Evolutionary conservation across 2,113 vertebrate genomes (phyloP).

Genomic region (Urocynchramus pylzowi): DNA sequence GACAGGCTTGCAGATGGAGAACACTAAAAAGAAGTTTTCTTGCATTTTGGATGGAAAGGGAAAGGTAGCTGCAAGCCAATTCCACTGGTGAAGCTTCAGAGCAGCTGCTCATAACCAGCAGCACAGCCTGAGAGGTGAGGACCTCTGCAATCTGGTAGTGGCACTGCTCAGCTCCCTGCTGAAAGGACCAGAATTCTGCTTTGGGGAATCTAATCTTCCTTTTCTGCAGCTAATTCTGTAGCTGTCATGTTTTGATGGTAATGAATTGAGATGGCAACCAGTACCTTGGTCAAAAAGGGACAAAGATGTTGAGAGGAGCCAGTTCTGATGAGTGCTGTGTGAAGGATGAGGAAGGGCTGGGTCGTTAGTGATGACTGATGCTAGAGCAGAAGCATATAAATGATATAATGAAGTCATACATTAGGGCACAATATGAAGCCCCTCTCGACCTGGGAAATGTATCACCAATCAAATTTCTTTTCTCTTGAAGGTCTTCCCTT

Average conservation of each 20-base stretch:
- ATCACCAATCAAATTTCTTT: slow-evolving; percentile 40
- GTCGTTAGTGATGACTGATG: slow-evolving; percentile 59
- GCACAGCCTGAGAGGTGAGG: neutral
- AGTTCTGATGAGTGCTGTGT: neutral
- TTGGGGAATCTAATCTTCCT: neutral
- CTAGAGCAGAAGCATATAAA: slow-evolving; percentile 25
- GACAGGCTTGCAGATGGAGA: neutral
- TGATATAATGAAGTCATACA: slow-evolving; percentile 42
- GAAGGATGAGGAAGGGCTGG: slow-evolving; percentile 26
- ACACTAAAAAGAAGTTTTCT: neutral
- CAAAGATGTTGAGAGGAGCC: slow-evolving; percentile 14
- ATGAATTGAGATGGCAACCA: slow-evolving; percentile 16
- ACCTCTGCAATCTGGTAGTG: neutral
- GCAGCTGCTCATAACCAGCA: neutral
- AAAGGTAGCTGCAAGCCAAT: neutral
- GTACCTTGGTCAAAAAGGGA: slow-evolving; percentile 51
- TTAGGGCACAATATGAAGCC: slow-evolving; percentile 40
- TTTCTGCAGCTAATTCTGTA: neutral
- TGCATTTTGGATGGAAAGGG: neutral
- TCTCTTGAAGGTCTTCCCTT: slow-evolving; percentile 44
- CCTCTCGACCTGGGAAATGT: slow-evolving; percentile 36
- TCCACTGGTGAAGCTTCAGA: neutral
- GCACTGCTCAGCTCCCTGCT: neutral
- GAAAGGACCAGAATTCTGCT: neutral
- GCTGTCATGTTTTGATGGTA: slow-evolving; percentile 33